phyloP scores from a whole-genome alignment of 2,888 invertebrate genomes.

The Achlya flavicornis region DNA sequence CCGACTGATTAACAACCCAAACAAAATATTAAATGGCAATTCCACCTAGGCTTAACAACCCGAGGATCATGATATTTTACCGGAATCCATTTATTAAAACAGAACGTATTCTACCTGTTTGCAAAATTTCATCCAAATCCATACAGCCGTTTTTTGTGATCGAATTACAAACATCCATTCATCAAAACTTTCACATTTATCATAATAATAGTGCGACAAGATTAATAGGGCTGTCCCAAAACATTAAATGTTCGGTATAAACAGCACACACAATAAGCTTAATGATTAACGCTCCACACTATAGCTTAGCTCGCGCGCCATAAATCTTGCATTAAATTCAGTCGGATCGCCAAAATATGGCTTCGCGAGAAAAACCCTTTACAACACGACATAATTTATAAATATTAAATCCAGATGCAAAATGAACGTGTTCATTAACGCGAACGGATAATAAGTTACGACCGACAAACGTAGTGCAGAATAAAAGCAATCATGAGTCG shows the following conservation, averaged over 20 bases:
- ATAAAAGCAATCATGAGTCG: conserved; percentile 58
- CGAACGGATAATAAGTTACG: conserved; percentile 51
- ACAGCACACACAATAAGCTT: not conserved
- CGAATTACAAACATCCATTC: too few relatives aligned
- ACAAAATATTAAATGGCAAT: too few relatives aligned
- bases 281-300: not conserved
- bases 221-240: not conserved
- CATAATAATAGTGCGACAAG: too few relatives aligned
- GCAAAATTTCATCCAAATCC: too few relatives aligned
- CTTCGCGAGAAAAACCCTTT: not conserved
- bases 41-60: too few relatives aligned
- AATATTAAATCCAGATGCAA: conserved; percentile 10
- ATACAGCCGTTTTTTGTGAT: too few relatives aligned
- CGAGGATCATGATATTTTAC: too few relatives aligned
- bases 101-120: too few relatives aligned
- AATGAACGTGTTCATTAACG: conserved; percentile 40
- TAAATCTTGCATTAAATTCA: not conserved
- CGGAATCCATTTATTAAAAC: too few relatives aligned
- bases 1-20: too few relatives aligned
- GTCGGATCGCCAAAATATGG: not conserved
- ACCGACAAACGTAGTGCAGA: conserved; percentile 47
- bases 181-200: too few relatives aligned
- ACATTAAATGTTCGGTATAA: not conserved
- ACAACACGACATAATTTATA: not conserved
- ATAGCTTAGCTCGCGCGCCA: not conserved